These are phyloP conservation scores for Megaceryle alcyon DNA, from an alignment of 2,797 vertebrate genomes.

Conservation along the genomic window DNA sequence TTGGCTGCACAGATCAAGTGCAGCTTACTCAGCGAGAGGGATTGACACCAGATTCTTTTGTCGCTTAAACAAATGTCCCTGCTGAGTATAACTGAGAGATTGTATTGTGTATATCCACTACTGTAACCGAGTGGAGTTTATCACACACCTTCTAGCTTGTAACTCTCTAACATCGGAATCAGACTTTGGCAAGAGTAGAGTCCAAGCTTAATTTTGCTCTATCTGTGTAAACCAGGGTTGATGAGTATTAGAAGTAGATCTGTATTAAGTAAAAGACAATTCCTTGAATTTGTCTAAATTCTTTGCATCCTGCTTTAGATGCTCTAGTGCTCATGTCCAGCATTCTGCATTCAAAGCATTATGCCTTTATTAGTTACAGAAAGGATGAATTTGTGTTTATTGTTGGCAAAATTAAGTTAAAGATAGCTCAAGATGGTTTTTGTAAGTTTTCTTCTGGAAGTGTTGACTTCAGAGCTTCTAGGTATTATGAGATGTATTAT, in stretches of 20 bases:
- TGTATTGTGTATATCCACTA: background rate
- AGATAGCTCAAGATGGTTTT: background rate
- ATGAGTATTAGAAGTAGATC: background rate
- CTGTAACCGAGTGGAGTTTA: background rate
- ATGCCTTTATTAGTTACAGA: background rate
- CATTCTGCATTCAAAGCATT: background rate
- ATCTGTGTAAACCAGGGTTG: background rate
- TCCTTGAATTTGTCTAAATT: background rate
- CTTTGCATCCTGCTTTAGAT: background rate
- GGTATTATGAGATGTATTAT: background rate
- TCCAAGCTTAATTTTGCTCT: background rate
- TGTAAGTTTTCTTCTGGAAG: background rate
- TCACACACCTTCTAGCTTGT: background rate
- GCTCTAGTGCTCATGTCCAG: background rate
- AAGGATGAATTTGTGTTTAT: background rate
- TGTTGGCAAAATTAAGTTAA: background rate
- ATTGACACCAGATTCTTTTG: conserved; percentile 40
- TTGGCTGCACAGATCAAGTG: conserved; percentile 47
- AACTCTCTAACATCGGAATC: background rate
- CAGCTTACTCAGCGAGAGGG: background rate
- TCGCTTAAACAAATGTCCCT: conserved; percentile 25
- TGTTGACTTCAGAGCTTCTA: background rate
- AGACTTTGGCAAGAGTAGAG: background rate
- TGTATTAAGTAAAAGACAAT: background rate
- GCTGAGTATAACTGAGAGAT: conserved; percentile 15